These are phyloP conservation scores for Manduca sexta DNA, from an alignment of 1,140 invertebrate species.

Conservation along the genomic window DNA sequence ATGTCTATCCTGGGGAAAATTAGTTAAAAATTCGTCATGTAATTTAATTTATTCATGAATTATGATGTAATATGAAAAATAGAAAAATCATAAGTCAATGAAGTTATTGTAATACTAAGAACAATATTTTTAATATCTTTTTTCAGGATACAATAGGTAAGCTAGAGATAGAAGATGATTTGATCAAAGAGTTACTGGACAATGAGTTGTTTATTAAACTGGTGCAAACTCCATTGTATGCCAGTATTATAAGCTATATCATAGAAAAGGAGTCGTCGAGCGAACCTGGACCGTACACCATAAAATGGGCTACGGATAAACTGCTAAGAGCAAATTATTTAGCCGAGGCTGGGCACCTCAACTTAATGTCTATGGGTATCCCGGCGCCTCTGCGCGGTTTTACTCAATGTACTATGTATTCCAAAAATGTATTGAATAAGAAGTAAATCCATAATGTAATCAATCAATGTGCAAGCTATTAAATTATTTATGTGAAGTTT, in stretches of 20 bases:
- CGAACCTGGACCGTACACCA: constrained; percentile 16
- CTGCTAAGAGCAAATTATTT: constrained; percentile 39
- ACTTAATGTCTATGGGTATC: constrained; percentile 30
- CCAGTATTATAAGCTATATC: constrained; percentile 39
- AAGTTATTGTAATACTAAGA: no score
- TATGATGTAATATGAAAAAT: no score
- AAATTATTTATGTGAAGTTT: constrained; percentile 16
- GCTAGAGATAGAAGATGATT: constrained; percentile 39
- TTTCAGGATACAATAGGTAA: constrained; percentile 38
- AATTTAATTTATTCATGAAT: no score
- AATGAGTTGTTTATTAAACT: constrained; percentile 45
- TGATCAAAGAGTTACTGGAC: constrained; percentile 50
- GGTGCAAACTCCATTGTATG: constrained; percentile 41
- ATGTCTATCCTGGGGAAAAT: no score
- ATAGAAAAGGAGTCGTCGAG: constrained; percentile 19
- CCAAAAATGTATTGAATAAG: constrained; percentile 34
- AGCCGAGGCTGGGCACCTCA: constrained; percentile 50
- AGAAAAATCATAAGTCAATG: no score
- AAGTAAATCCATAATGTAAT: constrained; percentile 14
- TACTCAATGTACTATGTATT: constrained; percentile 42
- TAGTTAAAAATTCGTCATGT: no score
- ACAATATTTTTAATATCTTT: not conserved
- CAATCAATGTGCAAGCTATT: constrained; percentile 22
- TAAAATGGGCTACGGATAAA: constrained; percentile 35
- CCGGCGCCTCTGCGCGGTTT: constrained; percentile 43